Base-by-base conservation (phyloP, 2,888 invertebrate species). In the Ophraella communa region DNA sequence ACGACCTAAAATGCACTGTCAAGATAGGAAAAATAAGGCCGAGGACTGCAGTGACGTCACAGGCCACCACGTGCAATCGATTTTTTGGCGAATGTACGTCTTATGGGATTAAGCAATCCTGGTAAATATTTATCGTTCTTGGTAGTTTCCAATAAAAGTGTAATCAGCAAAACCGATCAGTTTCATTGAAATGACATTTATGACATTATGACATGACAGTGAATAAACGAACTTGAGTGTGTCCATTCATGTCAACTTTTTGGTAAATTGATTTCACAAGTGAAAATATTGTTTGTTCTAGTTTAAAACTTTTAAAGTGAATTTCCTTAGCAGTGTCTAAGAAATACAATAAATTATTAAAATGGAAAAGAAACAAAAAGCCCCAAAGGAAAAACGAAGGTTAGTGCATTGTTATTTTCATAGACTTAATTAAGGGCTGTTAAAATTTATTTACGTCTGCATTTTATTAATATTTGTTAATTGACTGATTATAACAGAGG, bases 341-440 rank as follows among this genome's bases (percentile, higher is more conserved):
- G 81, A 80, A 78, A 80, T 79, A 77, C 76, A 76, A 66, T 61
- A 59, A 51, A 20, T 18, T 39, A 23, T 66, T 60, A 65, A 69
- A 42, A 81, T 81, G 81, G 80, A 80, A 71, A 77, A 67, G 47
- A 80, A 80, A 74, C 61, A 70, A 65, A 80, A 81, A 73, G 73
- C 76, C 24, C 77, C 87, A 71, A 90, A 87, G 84, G 90, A 89
- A 79, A 91, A 90, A 83, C 86, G 89, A 82, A 88, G 89, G 91
- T 91, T 82, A 86, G 79, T 79, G 64, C 58, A 58, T 35, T 56
- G 64, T 69, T 30, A 67, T 49, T 18, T n/a, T 39, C 11, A n/a
- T 51, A 21, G 17, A 18, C 39, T 27, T 30, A 39, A 39, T 39
- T 39, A 39, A 17, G 7, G 17, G 39, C 39, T 39, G 39, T 39